Percentiles rank a stretch among this genome's conserved stretches.
Evolutionary conservation across 2,113 vertebrate species (phyloP).

Genomic region (Motacilla alba): DNA sequence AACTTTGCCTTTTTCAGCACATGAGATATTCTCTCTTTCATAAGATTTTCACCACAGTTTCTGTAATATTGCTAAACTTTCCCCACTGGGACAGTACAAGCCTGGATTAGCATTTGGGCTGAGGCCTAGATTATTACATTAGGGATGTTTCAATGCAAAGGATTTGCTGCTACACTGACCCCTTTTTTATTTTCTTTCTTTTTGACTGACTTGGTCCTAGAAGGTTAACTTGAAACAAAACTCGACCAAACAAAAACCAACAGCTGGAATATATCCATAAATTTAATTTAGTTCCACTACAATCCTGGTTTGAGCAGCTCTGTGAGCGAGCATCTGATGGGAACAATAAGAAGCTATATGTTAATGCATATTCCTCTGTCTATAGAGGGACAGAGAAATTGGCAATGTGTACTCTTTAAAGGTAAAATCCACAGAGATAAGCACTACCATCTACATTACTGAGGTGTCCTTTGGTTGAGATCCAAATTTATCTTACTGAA

Average conservation of each 20-base stretch:
- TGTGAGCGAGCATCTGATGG: not conserved
- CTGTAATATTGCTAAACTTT: not conserved
- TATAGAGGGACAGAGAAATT: not conserved
- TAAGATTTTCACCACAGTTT: not conserved
- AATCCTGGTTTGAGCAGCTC: not conserved
- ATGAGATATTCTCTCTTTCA: not conserved
- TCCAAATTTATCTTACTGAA: not conserved
- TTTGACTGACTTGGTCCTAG: not conserved
- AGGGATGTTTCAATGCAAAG: not conserved
- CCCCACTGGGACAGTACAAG: not conserved
- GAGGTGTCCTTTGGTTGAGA: not conserved
- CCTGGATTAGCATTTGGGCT: not conserved
- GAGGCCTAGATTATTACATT: not conserved
- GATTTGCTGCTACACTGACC: not conserved
- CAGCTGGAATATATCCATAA: not conserved
- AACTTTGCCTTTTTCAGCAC: not conserved
- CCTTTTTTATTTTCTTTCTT: not conserved
- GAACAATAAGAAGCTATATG: not conserved
- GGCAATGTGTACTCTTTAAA: not conserved
- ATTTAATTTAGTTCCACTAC: not conserved
- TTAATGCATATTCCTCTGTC: not conserved
- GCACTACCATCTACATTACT: conserved; percentile 1
- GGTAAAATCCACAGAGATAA: conserved; percentile 1
- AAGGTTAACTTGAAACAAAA: not conserved
- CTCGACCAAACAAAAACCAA: not conserved